phyloP scores from a whole-genome alignment of 2,113 vertebrate species.

The Clarias batrachus region DNA sequence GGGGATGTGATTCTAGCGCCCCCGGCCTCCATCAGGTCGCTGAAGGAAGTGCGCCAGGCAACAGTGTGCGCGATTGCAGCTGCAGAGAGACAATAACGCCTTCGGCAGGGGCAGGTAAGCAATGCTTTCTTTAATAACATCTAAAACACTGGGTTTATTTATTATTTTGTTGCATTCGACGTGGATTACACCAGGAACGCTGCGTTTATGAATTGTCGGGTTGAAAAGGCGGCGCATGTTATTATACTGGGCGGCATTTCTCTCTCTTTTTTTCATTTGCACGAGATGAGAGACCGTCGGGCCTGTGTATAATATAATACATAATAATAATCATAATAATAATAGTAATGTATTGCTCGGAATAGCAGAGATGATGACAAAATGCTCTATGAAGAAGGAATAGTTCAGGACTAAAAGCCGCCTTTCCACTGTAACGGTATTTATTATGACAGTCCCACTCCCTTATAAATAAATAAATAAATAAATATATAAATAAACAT shows the following conservation, averaged over 20 bases:
- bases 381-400: not conserved
- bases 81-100: conserved; percentile 72
- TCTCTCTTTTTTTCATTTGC: conserved; percentile 49
- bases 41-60: conserved; percentile 55
- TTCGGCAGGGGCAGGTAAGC: conserved; percentile 73
- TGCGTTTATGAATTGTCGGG: conserved; percentile 22
- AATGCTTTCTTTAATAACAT: not conserved
- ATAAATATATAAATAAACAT: not conserved
- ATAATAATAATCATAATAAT: no score
- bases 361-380: conserved; percentile 6
- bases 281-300: conserved; percentile 64
- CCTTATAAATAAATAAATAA: not conserved
- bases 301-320: conserved; percentile 52
- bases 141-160: not conserved
- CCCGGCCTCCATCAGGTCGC: conserved; percentile 48
- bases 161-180: not conserved
- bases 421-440: conserved; percentile 44
- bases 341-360: conserved; percentile 43
- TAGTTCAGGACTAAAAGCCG: not conserved
- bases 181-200: not conserved
- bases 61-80: conserved; percentile 65
- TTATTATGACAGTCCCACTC: conserved; percentile 26
- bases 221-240: conserved; percentile 59
- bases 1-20: conserved; percentile 62
- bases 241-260: conserved; percentile 41